Percentiles rank a stretch among this genome's conserved stretches.
These are phyloP conservation scores for Mesocentrotus franciscanus DNA, from an alignment of 53 echinoderm and acorn worm genomes.

Conservation along the genomic window DNA sequence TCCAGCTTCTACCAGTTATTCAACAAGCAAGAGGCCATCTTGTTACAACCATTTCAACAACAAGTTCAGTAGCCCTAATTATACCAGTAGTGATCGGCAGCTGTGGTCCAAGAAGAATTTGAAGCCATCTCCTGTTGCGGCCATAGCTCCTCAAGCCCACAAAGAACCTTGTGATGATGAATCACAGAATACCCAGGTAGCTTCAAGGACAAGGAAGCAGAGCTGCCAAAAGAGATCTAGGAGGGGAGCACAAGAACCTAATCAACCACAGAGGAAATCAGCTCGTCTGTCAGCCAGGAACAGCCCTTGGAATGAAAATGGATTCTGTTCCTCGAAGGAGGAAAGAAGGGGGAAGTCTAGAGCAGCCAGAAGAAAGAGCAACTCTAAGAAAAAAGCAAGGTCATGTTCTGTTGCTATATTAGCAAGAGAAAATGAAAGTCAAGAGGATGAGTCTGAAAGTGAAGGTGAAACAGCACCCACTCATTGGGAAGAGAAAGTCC, in stretches of 20 bases:
- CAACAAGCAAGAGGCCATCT: slow-evolving; percentile 33
- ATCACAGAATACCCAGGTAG: neutral
- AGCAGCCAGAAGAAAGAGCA: neutral
- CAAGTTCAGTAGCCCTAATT: slow-evolving; percentile 68
- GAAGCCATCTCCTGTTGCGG: slow-evolving; percentile 90
- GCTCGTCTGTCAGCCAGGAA: slow-evolving; percentile 46
- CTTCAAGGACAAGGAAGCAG: slow-evolving; percentile 1
- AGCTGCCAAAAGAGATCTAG: neutral
- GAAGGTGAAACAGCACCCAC: neutral
- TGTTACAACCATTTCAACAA: slow-evolving; percentile 23
- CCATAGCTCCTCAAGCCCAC: slow-evolving; percentile 86
- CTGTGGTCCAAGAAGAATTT: slow-evolving; percentile 69
- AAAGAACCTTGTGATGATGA: slow-evolving; percentile 40
- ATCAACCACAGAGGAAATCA: slow-evolving; percentile 47
- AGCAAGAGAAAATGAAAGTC: slow-evolving; percentile 12
- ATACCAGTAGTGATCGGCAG: slow-evolving; percentile 57
- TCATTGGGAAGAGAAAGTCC: neutral
- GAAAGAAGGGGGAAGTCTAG: neutral
- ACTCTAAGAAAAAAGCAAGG: neutral
- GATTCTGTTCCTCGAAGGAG: neutral
- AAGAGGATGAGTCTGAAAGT: slow-evolving; percentile 35
- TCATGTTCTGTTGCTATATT: neutral
- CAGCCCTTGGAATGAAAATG: slow-evolving; percentile 43
- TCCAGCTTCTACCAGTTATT: slow-evolving; percentile 9
- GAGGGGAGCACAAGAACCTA: slow-evolving; percentile 14